phyloP scores from a whole-genome alignment of 2,888 invertebrate genomes.

The Scaptomyza reducta region DNA sequence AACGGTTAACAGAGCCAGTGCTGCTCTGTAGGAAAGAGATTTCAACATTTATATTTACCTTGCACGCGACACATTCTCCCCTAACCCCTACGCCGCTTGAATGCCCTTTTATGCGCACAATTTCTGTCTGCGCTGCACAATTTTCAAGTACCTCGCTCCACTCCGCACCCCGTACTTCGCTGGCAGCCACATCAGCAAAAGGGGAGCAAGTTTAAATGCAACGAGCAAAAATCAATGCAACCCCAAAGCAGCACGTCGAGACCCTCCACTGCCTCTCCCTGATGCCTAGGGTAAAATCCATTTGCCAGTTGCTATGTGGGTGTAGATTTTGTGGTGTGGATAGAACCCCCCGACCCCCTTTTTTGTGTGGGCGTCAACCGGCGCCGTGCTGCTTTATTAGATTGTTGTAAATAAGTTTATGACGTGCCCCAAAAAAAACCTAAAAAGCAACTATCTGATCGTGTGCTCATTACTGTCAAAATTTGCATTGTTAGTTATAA shows the following conservation, averaged over 20 bases:
- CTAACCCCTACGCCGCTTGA: background rate
- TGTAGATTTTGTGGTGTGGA: background rate
- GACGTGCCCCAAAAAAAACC: conserved; percentile 41
- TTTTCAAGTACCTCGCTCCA: conserved; percentile 58
- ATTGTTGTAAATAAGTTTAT: conserved; percentile 77
- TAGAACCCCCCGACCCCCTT: background rate
- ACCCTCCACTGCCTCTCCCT: background rate
- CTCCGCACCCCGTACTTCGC: background rate
- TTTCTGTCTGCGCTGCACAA: conserved; percentile 77
- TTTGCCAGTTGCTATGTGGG: conserved; percentile 34
- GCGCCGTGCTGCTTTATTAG: conserved; percentile 74
- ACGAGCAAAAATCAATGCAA: conserved; percentile 78
- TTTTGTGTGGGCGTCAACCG: conserved; percentile 64
- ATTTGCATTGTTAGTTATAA: conserved; percentile 16
- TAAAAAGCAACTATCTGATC: conserved; percentile 20
- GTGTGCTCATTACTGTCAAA: conserved; percentile 23
- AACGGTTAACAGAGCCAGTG: conserved; percentile 2
- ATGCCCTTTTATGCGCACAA: conserved; percentile 52
- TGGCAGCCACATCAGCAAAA: conserved; percentile 28
- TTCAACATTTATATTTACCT: conserved; percentile 65
- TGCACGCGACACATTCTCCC: conserved; percentile 28
- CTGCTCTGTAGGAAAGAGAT: conserved; percentile 16
- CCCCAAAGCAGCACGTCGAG: conserved; percentile 58
- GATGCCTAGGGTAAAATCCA: conserved; percentile 44
- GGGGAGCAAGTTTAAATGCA: conserved; percentile 81